Conservation (phyloP, 1,140 invertebrate species). For the Trissolcus basalis region DNA sequence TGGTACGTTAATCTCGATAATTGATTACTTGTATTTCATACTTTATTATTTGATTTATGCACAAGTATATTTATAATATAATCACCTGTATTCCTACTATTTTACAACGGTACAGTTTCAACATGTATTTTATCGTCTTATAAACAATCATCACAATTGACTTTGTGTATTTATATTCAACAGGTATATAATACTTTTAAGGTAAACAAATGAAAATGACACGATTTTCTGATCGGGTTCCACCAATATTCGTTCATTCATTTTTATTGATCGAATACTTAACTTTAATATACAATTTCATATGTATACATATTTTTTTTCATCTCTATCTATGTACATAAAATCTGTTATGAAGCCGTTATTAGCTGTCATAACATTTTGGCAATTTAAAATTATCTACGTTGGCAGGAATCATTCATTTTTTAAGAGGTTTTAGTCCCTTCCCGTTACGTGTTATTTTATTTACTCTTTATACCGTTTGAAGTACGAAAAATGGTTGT, state of each 20-base stretch:
- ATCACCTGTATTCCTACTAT: conserved; percentile 9
- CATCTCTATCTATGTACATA: conserved; percentile 68
- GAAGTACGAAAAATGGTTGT: conserved; percentile 31
- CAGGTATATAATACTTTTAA: conserved; percentile 17
- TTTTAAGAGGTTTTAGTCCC: conserved; percentile 13
- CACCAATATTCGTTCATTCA: conserved; percentile 12
- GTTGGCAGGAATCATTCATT: conserved; percentile 70
- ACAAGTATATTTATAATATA: background rate
- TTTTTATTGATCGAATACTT: conserved; percentile 67
- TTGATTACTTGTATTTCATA: too few species aligned
- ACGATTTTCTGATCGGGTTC: conserved; percentile 5
- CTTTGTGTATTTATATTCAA: conserved; percentile 12
- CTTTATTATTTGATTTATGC: too few species aligned
- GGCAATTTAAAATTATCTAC: conserved; percentile 66
- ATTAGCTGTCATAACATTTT: conserved; percentile 59
- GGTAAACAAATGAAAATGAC: conserved; percentile 16
- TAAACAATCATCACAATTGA: conserved; percentile 36
- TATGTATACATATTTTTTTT: conserved; percentile 64
- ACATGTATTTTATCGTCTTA: conserved; percentile 17
- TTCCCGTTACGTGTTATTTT: conserved; percentile 39
- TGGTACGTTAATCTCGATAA: too few species aligned
- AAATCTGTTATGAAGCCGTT: conserved; percentile 57
- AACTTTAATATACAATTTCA: conserved; percentile 67
- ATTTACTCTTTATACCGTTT: conserved; percentile 5
- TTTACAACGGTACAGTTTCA: conserved; percentile 7